Evolutionary conservation across 1,140 invertebrate genomes (phyloP), one percentile per base, ranked within the genome.

Genomic region (Stegodyphus dumicola): DNA sequence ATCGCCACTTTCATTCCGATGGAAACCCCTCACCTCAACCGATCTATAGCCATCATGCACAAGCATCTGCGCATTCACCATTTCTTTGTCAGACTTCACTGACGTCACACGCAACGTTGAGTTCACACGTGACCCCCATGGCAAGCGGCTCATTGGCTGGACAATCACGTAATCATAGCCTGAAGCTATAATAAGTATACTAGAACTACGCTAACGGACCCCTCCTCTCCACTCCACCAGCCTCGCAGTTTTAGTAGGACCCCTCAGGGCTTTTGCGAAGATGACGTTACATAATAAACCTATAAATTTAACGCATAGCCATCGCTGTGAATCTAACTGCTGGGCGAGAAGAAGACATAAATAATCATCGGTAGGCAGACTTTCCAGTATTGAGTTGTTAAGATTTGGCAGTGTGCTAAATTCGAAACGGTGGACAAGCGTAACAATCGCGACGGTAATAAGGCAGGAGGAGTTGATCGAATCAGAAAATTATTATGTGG

Each of bases 71-170:
- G 77, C 77, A 53, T 53, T 13, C 54, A 3, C 49, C 70, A 56
- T 74, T 83, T 83, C 69, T 83, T 83, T 74, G 70, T 71, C 70
- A 73, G 56, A 81, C 78, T 56, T 71, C 65, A 54, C 81, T 85
- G 81, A 85, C 81, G 81, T 85, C 81, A 85, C 81, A 85, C 80
- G 80, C 81, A 85, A 77, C 81, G 73, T 76, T 77, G 81, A 17
- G 51, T 64, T 6, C 65, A 77, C 81, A 85, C 81, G 81, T 85
- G 81, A 85, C 65, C 64, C 6, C 54, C 73, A 85, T 85, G n/a
- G 65, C 73, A 75, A 85, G 51, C 65, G 48, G 17, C 73, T 77
- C 81, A 85, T 85, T 85, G 74, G 74, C 15, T 67, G 73, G 64
- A 85, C 49, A 56, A 67, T 77, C 81, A 85, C 81, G 81, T 85